These are phyloP conservation scores for Belgica antarctica DNA, from an alignment of 2,888 invertebrate species.

Conservation along the genomic window DNA sequence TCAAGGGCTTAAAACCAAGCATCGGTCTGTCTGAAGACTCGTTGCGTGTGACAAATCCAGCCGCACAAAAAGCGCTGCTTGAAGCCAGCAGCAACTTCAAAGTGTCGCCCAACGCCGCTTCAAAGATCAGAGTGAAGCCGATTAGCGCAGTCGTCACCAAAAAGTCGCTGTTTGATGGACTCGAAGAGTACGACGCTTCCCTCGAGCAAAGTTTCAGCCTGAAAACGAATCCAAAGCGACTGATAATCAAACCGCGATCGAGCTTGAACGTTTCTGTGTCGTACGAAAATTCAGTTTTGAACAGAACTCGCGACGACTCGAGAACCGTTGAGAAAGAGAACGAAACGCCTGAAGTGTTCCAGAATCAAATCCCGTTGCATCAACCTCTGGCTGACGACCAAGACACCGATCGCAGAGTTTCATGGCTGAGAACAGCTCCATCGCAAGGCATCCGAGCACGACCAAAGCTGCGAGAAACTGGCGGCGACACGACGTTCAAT, in stretches of 20 bases:
- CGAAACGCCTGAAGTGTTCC: slow-evolving; percentile 12
- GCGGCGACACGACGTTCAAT: slow-evolving; percentile 30
- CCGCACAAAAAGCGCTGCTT: slow-evolving; percentile 66
- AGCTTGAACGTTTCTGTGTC: slow-evolving; percentile 37
- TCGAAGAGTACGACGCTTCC: slow-evolving; percentile 74
- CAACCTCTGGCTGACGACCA: not conserved
- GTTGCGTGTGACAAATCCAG: slow-evolving; percentile 69
- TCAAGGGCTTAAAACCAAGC: slow-evolving; percentile 66
- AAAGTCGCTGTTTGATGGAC: slow-evolving; percentile 81
- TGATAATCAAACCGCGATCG: slow-evolving; percentile 65
- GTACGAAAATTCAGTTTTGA: not conserved
- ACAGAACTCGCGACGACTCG: slow-evolving; percentile 5
- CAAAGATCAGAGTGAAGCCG: slow-evolving; percentile 60
- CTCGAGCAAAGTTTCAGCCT: slow-evolving; percentile 60
- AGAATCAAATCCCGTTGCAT: slow-evolving; percentile 30
- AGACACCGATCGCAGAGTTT: slow-evolving; percentile 33
- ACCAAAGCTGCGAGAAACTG: slow-evolving; percentile 30
- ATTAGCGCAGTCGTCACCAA: slow-evolving; percentile 51
- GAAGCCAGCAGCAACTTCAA: slow-evolving; percentile 59
- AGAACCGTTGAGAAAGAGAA: slow-evolving; percentile 30
- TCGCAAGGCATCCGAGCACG: slow-evolving; percentile 28
- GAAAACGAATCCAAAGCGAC: slow-evolving; percentile 69
- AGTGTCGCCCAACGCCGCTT: slow-evolving; percentile 59
- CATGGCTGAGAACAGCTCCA: slow-evolving; percentile 35
- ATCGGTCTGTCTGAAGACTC: slow-evolving; percentile 62